Evolutionary conservation across 2,113 vertebrate species (phyloP).

Genomic region (Dermatemys mawii): DNA sequence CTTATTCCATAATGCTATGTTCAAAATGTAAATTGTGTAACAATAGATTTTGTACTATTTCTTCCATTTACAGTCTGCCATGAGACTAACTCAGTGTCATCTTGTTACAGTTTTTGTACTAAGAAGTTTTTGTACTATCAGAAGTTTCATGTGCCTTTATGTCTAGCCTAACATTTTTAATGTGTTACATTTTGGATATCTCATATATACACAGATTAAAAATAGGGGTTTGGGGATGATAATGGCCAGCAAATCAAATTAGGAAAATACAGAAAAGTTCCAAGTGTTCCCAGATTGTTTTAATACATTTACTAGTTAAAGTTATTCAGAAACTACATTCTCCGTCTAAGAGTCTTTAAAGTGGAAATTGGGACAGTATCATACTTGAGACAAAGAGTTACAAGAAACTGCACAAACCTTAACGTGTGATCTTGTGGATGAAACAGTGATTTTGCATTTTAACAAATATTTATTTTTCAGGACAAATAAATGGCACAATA

Average conservation of each 20-base stretch:
- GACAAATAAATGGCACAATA: constrained; percentile 23
- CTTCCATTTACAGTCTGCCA: constrained; percentile 59
- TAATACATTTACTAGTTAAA: not conserved
- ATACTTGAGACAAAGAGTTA: not conserved
- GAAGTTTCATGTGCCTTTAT: constrained; percentile 31
- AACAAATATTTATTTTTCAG: constrained; percentile 33
- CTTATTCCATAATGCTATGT: constrained; percentile 45
- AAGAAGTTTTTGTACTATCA: constrained; percentile 50
- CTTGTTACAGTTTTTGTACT: constrained; percentile 19
- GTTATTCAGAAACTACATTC: not conserved
- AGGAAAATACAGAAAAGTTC: not conserved
- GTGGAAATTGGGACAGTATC: not conserved
- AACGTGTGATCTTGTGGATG: constrained; percentile 23
- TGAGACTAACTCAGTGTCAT: constrained; percentile 65
- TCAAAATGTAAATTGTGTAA: constrained; percentile 71
- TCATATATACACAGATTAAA: not conserved
- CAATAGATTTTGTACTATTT: constrained; percentile 66
- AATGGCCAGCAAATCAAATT: not conserved
- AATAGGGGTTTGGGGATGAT: not conserved
- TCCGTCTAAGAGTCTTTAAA: not conserved
- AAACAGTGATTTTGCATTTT: constrained; percentile 42
- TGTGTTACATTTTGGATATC: not conserved
- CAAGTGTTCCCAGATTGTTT: not conserved
- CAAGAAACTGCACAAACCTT: constrained; percentile 14
- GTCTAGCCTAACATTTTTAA: constrained; percentile 43